Evolutionary conservation across 2,888 invertebrate species (phyloP).

Genomic region (Ommatoiulus sabulosus): DNA sequence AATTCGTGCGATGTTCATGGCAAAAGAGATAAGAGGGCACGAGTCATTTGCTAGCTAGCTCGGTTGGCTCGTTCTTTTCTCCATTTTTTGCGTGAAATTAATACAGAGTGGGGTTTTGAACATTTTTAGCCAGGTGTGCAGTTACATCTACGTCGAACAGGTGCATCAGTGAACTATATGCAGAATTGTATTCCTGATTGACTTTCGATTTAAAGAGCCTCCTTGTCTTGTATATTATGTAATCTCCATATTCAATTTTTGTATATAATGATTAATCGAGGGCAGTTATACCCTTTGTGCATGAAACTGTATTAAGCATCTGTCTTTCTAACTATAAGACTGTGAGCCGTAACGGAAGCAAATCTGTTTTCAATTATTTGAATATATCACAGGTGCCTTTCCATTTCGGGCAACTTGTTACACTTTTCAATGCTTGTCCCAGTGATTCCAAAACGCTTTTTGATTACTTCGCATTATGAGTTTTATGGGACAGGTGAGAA

Average conservation of each 20-base stretch:
- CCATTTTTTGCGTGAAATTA: slow-evolving; percentile 21
- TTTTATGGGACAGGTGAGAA: slow-evolving; percentile 38
- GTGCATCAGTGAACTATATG: slow-evolving; percentile 41
- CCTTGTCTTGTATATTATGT: slow-evolving; percentile 38
- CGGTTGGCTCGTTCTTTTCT: background rate
- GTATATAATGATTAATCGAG: slow-evolving; percentile 48
- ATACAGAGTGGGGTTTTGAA: slow-evolving; percentile 11
- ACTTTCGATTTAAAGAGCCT: slow-evolving; percentile 39
- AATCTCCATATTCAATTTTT: slow-evolving; percentile 48
- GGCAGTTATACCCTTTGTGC: slow-evolving; percentile 42
- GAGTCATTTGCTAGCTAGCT: background rate
- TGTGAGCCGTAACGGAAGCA: slow-evolving; percentile 39
- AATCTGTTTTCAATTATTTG: slow-evolving; percentile 47
- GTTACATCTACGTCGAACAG: slow-evolving; percentile 33
- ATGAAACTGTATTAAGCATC: slow-evolving; percentile 45
- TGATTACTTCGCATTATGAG: slow-evolving; percentile 42
- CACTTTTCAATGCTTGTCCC: slow-evolving; percentile 47
- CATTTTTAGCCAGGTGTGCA: slow-evolving; percentile 15
- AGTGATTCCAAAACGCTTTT: slow-evolving; percentile 30
- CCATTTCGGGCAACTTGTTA: slow-evolving; percentile 9
- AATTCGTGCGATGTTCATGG: background rate
- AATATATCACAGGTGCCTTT: slow-evolving; percentile 45
- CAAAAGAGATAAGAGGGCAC: slow-evolving; percentile 4
- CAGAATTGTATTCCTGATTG: slow-evolving; percentile 25
- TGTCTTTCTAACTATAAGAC: slow-evolving; percentile 15